These are phyloP conservation scores for Hippocampus abdominalis DNA, from an alignment of 2,113 vertebrate genomes.

Conservation along the genomic window DNA sequence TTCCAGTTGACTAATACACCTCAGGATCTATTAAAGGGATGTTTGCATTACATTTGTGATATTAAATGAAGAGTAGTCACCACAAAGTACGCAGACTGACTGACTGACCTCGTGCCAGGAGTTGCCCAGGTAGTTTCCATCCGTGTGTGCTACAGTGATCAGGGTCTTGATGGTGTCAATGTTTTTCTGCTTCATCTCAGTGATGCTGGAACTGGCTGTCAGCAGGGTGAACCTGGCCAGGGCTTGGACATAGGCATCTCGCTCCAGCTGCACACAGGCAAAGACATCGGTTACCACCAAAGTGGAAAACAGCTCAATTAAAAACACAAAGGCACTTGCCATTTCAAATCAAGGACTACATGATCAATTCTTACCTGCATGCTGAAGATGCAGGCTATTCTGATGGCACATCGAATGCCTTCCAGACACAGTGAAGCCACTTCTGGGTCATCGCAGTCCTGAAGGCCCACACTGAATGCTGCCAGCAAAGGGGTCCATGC, in stretches of 20 bases:
- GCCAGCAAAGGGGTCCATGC: conserved; percentile 94
- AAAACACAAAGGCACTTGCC: not conserved
- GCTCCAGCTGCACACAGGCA: conserved; percentile 79
- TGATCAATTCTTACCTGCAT: conserved; percentile 78
- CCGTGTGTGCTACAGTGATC: conserved; percentile 95
- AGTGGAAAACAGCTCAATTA: not conserved
- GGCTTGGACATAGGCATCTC: conserved; percentile 94
- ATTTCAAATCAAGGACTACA: not conserved
- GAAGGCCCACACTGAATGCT: conserved; percentile 92
- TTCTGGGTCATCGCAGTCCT: conserved; percentile 95
- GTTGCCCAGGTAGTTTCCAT: conserved; percentile 95
- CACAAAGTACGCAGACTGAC: not conserved
- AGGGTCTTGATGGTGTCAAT: conserved; percentile 98
- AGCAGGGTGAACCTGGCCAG: conserved; percentile 93
- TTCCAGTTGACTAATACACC: conserved; percentile 96
- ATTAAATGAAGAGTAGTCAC: not conserved
- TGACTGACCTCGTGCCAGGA: conserved; percentile 93
- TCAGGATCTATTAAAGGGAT: conserved; percentile 78
- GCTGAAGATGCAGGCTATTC: conserved; percentile 92
- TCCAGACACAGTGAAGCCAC: conserved; percentile 92
- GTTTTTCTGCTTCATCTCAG: conserved; percentile 99
- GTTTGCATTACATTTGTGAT: not conserved
- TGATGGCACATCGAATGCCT: conserved; percentile 92
- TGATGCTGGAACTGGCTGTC: conserved; percentile 97
- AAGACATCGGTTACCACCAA: not conserved